phyloP scores from a whole-genome alignment of 2,888 invertebrate species.

The Chloromyia formosa region DNA sequence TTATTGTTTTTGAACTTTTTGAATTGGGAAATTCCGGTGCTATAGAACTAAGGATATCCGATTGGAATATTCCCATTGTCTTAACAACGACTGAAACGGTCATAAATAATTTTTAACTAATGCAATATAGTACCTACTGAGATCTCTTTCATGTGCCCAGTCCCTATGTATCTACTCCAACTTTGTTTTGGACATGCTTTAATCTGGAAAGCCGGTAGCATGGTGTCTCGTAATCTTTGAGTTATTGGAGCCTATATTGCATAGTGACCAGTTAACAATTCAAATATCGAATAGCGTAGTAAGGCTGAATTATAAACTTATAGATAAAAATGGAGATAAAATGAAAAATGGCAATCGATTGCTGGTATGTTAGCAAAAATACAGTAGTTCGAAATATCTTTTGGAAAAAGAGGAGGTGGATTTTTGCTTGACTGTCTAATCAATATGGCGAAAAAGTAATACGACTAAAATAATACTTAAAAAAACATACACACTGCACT shows the following conservation, averaged over 20 bases:
- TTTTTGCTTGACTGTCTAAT: no score
- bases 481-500: no score
- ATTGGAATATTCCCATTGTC: conserved; percentile 28
- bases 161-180: conserved; percentile 12
- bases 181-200: conserved; percentile 3
- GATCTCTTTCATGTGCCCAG: conserved; percentile 18
- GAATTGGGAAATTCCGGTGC: conserved; percentile 11
- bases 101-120: conserved; percentile 50
- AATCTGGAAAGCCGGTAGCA: conserved; percentile 22
- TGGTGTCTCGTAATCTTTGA: conserved; percentile 22
- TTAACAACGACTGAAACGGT: conserved; percentile 32
- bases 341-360: conserved; percentile 15
- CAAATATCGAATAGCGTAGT: no score
- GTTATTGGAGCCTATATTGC: conserved; percentile 35
- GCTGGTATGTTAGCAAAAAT: no score
- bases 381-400: no score
- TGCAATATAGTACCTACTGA: conserved; percentile 27
- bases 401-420: no score
- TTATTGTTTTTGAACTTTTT: neutral
- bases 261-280: neutral
- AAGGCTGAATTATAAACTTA: conserved; percentile 24
- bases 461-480: no score
- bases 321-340: conserved; percentile 11
- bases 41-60: conserved; percentile 2
- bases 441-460: no score